phyloP scores from a whole-genome alignment of 1,140 invertebrate species.

The Aphaenogaster ashmeadi region DNA sequence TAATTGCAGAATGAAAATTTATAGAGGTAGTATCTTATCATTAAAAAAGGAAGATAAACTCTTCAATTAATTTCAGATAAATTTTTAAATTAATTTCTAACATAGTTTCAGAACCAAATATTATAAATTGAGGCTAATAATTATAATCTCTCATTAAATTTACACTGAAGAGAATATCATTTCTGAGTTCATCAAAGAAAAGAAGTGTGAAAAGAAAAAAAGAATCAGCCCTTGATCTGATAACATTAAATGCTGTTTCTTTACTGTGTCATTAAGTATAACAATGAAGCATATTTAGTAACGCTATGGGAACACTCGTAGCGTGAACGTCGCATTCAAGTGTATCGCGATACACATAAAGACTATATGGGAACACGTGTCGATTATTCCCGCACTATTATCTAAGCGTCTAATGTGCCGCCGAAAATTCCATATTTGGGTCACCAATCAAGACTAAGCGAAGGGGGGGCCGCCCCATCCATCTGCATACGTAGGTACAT shows the following conservation, averaged over 20 bases:
- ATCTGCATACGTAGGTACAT: constrained; percentile 77
- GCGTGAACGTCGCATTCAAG: not conserved
- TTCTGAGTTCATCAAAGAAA: not conserved
- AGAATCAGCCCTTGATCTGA: not conserved
- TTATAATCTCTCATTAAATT: not conserved
- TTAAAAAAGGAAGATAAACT: not conserved
- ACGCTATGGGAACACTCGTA: not conserved
- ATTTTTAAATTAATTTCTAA: not conserved
- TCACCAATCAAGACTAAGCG: constrained; percentile 52
- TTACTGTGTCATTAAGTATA: not conserved
- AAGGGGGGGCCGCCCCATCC: constrained; percentile 13
- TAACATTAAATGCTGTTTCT: not conserved
- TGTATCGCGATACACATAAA: not conserved
- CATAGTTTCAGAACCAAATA: not conserved
- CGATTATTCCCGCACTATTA: constrained; percentile 17
- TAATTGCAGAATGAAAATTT: not conserved
- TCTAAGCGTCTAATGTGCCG: not conserved
- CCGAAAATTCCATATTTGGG: constrained; percentile 76
- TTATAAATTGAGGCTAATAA: not conserved
- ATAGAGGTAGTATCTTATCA: too few species aligned
- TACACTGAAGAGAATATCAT: not conserved
- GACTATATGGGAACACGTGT: constrained; percentile 3
- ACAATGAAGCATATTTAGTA: not conserved
- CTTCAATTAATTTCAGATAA: not conserved
- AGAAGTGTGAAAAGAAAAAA: not conserved